Percentiles rank a stretch among this genome's conserved stretches.
Evolutionary conservation across 2,888 invertebrate genomes (phyloP).

Genomic region (Phymatocera aterrima): DNA sequence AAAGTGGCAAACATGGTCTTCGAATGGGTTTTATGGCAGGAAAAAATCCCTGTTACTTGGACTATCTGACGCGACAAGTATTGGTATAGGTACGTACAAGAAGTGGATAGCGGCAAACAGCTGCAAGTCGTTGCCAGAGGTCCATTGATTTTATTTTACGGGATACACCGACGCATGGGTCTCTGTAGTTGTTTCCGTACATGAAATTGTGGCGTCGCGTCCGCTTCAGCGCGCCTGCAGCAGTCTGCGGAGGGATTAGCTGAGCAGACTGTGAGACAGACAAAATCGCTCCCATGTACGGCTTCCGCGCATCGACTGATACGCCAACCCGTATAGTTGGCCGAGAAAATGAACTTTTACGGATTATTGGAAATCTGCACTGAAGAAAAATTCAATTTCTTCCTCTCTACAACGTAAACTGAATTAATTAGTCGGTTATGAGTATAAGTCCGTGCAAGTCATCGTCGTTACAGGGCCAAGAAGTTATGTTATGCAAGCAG

Average conservation of each 20-base stretch:
- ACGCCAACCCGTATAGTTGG: neutral
- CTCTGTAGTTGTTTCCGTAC: neutral
- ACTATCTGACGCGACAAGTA: neutral
- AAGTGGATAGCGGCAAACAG: conserved; percentile 31
- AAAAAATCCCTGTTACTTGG: no score
- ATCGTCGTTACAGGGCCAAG: no score
- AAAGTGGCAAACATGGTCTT: no score
- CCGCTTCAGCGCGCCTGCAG: neutral
- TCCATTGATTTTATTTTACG: conserved; percentile 37
- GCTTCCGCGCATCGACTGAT: conserved; percentile 6
- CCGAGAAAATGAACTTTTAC: neutral
- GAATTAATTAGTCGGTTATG: no score
- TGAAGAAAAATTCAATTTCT: neutral
- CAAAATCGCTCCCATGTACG: conserved; percentile 29
- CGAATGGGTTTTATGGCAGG: no score
- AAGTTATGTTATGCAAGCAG: no score
- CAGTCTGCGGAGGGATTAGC: conserved; percentile 30
- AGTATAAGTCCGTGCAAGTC: no score
- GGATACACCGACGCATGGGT: conserved; percentile 20
- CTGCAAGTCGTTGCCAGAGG: conserved; percentile 39
- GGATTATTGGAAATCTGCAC: neutral
- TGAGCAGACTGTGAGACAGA: conserved; percentile 23
- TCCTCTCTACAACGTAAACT: no score
- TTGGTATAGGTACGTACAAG: neutral
- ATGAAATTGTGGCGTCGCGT: neutral